Evolutionary conservation across 1,140 invertebrate species (phyloP), one percentile per base, ranked within the genome.

Genomic region (Thaumetopoea pityocampa): DNA sequence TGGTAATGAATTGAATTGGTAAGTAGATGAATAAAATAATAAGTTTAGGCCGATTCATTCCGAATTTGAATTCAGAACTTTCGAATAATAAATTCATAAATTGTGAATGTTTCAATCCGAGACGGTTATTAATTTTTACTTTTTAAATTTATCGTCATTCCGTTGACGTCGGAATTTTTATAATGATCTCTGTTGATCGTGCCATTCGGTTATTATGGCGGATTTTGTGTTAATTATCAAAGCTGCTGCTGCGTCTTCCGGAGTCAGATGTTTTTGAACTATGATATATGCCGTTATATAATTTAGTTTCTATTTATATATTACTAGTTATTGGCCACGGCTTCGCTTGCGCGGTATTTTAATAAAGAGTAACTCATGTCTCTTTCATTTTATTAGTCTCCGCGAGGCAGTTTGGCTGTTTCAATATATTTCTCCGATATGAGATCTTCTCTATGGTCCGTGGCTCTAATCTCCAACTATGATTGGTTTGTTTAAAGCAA

Each of bases 141-240:
- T 4, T 29, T 9, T 27, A 18, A 27, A 28, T 30, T 22, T 23
- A 23, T 30, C 23, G 6, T 16, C 14, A 30, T 40, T 40, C 27
- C 17, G 6, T n/a, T 11, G 5, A 7, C 1, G 10, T 28, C 20
- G 7, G 27, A 18, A 40, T 29, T 22, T 20, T 40, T 40, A 22
- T 16, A 30, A 30, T 29, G 15, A 40, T 11, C 4, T 2, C 14
- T 7, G 2, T 28, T 40, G 18, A 30, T 40, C 16, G 23, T 23
- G 37, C 16, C 27, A 23, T 40, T n/a, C 11, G 16, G 27, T 22
- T 40, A 40, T 40, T 40, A 22, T 30, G 37, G 30, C 37, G 27
- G 27, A 12, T 30, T 40, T 40, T 30, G 27, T 30, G 37, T 40
- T 40, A 40, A 40, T 40, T 40, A 40, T 18, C 27, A 9, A 8